Base-by-base conservation (phyloP, 2,113 vertebrate species). In the Hyaena hyaena region DNA sequence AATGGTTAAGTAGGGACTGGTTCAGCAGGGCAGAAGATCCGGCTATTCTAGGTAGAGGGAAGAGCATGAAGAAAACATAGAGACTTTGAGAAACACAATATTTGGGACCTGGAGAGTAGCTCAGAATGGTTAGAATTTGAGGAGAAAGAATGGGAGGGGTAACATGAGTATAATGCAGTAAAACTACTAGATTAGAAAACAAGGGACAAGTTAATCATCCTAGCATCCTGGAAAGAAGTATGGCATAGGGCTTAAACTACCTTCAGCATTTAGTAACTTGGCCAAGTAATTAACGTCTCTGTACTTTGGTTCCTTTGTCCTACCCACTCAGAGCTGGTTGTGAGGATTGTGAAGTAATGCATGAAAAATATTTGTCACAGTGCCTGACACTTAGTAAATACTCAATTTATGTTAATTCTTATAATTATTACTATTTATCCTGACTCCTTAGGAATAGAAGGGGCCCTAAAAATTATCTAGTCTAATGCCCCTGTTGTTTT, bases 391-490 rank as follows among this genome's bases (percentile, higher is more conserved):
- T 85, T 86, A 58, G 31, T 43, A 83, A 53, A 55, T 48, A 48
- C 8, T 89, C 53, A 83, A 31, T 77, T 94, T 63, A 48, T 87
- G 45, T 77, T 94, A 84, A 21, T 14, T 87, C 61, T 93, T 79
- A 71, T n/a, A 65, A 89, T 83, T 92, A 83, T 81, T 79, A 92
- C 23, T 88, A 19, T 92, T 79, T 91, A 58, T 86, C 73, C 28
- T 90, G 33, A 74, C 7, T 97, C 63, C 74, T 94, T 69, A 90
- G 93, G 66, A 61, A 24, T 94, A 94, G 68, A 95, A 94, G 31
- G 9, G 12, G 17, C 43, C 10, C 24, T 81, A 88, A 88, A 87
- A 93, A 39, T 89, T 9, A 81, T 82, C 28, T 71, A 81, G 53
- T 68, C 23, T 77, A 86, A 48, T 83, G 80, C 50, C 16, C 28